phyloP scores from a whole-genome alignment of 2,113 vertebrate genomes.

The Gracilinanus agilis region DNA sequence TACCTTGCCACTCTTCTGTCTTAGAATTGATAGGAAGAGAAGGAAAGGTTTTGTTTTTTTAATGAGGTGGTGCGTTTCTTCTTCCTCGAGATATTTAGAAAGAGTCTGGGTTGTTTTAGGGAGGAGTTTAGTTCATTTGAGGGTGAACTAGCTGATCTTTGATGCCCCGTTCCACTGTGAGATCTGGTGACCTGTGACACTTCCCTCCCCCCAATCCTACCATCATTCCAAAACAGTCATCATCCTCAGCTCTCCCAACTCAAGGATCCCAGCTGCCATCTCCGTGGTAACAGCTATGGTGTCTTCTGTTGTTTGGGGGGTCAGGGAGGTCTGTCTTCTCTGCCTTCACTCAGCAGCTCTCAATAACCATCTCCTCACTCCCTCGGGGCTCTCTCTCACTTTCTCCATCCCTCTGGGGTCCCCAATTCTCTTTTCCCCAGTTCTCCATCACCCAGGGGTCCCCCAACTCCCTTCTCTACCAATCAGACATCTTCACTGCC shows the following conservation, averaged over 20 bases:
- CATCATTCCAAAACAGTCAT: neutral
- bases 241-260: neutral
- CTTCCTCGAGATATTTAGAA: neutral
- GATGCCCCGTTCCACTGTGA: neutral
- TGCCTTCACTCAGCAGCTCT: too few species aligned
- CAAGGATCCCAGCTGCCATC: neutral
- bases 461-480: neutral
- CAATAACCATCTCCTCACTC: too few species aligned
- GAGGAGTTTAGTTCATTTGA: neutral
- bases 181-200: neutral
- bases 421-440: neutral
- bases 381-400: too few species aligned
- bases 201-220: neutral
- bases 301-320: neutral
- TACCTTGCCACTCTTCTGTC: too few species aligned
- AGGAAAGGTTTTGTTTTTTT: neutral
- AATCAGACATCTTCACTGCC: neutral
- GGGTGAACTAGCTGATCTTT: neutral
- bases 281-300: neutral
- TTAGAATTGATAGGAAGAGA: too few species aligned
- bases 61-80: neutral
- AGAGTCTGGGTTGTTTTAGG: neutral
- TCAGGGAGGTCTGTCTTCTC: neutral
- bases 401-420: too few species aligned
- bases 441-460: neutral